A percentile compares a stretch with the other conserved stretches of the same genome.
Conservation (phyloP, 1,140 invertebrate species). For the Forficula auricularia region DNA sequence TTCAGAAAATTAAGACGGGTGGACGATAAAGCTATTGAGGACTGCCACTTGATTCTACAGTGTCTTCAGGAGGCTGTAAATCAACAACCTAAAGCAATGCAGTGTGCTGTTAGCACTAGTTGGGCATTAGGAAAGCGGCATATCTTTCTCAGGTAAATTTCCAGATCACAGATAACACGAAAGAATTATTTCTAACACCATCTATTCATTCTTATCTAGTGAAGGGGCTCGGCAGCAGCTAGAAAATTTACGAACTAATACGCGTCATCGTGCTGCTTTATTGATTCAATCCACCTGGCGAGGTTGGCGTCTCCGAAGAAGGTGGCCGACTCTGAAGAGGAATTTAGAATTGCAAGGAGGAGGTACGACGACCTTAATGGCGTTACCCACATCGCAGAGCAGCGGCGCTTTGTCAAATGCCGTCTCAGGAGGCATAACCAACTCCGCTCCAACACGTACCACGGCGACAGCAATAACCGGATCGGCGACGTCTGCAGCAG, state of each 20-base stretch:
- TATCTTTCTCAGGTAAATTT: constrained; percentile 54
- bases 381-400: no score
- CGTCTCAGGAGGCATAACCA: no score
- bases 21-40: constrained; percentile 66
- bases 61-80: constrained; percentile 29
- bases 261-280: constrained; percentile 52
- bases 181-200: no score
- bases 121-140: constrained; percentile 86
- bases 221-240: constrained; percentile 80
- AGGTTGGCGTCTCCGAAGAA: constrained; percentile 50
- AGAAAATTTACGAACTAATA: constrained; percentile 60
- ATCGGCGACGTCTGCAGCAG: no score
- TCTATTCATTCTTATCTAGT: constrained; percentile 32
- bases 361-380: no score
- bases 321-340: constrained; percentile 43
- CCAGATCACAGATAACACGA: no score
- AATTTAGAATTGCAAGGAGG: constrained; percentile 4
- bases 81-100: constrained; percentile 18
- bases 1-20: constrained; percentile 50
- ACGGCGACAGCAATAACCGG: no score
- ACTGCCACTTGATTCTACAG: constrained; percentile 60
- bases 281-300: constrained; percentile 66
- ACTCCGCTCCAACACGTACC: no score
- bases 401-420: no score
- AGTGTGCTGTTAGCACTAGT: constrained; percentile 37